Conservation (phyloP, 2,888 invertebrate species). For the Atherix ibis region DNA sequence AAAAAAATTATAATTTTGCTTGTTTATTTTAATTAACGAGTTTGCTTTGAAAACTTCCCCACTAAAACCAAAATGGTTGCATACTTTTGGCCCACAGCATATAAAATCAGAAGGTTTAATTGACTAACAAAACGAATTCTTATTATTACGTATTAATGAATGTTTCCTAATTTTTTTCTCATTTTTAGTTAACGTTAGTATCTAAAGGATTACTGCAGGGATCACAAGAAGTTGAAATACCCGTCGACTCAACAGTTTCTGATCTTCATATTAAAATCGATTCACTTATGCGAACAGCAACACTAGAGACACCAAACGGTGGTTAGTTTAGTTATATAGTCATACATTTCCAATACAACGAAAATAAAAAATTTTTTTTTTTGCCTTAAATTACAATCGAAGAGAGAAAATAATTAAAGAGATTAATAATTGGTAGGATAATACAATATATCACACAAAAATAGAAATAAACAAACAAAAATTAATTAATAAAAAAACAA, state of each 20-base stretch:
- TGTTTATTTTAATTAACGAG: no score
- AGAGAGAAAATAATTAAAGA: background rate
- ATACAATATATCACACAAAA: no score
- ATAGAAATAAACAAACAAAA: no score
- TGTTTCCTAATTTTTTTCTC: no score
- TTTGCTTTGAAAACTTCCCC: no score
- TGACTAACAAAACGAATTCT: no score
- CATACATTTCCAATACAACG: slow-evolving; percentile 17
- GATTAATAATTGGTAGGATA: background rate
- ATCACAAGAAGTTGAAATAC: slow-evolving; percentile 25
- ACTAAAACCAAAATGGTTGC: no score
- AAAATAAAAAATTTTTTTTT: slow-evolving; percentile 1
- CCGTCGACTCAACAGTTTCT: slow-evolving; percentile 28
- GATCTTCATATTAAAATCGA: slow-evolving; percentile 30
- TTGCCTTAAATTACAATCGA: slow-evolving; percentile 3
- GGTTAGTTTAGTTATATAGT: slow-evolving; percentile 26
- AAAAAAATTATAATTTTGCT: no score
- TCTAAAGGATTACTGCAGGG: slow-evolving; percentile 6
- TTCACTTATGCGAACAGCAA: slow-evolving; percentile 25
- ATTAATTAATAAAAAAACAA: no score
- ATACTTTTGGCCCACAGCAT: no score
- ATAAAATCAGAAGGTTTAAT: no score
- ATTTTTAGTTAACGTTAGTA: background rate
- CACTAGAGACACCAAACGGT: slow-evolving; percentile 32
- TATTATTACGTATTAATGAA: no score